Percentiles rank a stretch among this genome's conserved stretches.
phyloP scores from a whole-genome alignment of 2,113 vertebrate species.

The Thryonomys swinderianus region DNA sequence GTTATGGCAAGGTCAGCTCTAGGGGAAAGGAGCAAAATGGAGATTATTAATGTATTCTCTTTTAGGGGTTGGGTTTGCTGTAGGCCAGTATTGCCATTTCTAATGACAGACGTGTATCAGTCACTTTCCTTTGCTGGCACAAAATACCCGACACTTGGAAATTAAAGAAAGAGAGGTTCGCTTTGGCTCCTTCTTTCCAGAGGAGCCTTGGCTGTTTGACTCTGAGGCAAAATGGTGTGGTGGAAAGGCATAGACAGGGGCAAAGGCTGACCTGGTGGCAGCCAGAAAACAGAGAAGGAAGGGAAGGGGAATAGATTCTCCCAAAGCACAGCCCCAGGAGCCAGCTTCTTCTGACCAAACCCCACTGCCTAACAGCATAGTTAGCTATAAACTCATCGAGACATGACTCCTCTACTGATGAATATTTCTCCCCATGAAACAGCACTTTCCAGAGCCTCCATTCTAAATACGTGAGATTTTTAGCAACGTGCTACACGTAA shows the following conservation, averaged over 20 bases:
- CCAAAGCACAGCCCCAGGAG: background rate
- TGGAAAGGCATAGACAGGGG: background rate
- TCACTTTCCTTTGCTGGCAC: background rate
- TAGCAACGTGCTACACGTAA: too few relatives aligned
- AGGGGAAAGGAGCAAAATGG: background rate
- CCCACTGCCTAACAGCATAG: background rate
- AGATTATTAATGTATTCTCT: background rate
- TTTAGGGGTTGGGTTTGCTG: background rate
- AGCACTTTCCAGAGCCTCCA: background rate
- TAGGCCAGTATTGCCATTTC: background rate
- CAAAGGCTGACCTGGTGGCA: background rate
- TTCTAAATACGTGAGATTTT: background rate
- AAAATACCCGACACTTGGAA: background rate
- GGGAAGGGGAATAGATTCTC: too few relatives aligned
- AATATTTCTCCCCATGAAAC: background rate
- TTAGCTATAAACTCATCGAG: background rate
- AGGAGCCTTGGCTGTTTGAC: background rate
- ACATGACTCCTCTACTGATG: background rate
- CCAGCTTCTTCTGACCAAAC: background rate
- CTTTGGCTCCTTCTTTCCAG: background rate
- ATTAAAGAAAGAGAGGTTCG: background rate
- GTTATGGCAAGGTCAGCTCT: background rate
- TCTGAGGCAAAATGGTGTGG: background rate
- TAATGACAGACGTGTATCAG: background rate
- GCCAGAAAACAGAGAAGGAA: background rate